Conservation (phyloP, 2,888 invertebrate species). For the Rhogogaster chlorosoma region DNA sequence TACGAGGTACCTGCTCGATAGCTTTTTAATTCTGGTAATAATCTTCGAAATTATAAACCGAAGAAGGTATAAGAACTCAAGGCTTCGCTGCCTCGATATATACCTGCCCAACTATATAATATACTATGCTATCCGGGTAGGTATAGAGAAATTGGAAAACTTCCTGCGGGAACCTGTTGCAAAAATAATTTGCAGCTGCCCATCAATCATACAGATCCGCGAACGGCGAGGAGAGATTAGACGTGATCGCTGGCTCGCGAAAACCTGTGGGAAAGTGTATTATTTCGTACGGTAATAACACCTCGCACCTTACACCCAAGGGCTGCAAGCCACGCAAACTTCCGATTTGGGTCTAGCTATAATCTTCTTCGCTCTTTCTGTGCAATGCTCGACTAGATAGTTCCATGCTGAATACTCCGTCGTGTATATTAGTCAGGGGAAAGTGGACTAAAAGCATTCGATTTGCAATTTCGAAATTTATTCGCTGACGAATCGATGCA, state of each 20-base stretch:
- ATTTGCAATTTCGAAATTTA: not conserved
- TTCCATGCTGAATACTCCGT: not conserved
- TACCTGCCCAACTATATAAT: not conserved
- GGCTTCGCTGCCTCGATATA: not conserved
- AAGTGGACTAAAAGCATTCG: not conserved
- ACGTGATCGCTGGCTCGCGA: not conserved
- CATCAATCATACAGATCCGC: conserved; percentile 16
- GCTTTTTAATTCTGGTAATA: not conserved
- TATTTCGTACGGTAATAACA: not conserved
- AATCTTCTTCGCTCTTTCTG: not conserved
- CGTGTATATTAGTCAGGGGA: not conserved
- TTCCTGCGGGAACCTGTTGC: conserved; percentile 27
- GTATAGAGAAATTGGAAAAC: conserved; percentile 31
- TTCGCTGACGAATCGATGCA: no score
- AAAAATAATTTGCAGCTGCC: conserved; percentile 25
- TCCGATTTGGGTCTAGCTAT: conserved; percentile 32
- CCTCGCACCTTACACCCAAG: not conserved
- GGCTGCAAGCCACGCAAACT: conserved; percentile 9
- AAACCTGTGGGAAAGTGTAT: conserved; percentile 17
- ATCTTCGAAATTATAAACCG: not conserved
- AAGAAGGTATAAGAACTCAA: not conserved
- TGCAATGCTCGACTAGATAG: not conserved
- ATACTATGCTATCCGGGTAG: not conserved
- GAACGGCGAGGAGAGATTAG: conserved; percentile 21
- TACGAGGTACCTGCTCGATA: not conserved